phyloP scores from a whole-genome alignment of 2,888 invertebrate species.

The Baronia brevicornis region DNA sequence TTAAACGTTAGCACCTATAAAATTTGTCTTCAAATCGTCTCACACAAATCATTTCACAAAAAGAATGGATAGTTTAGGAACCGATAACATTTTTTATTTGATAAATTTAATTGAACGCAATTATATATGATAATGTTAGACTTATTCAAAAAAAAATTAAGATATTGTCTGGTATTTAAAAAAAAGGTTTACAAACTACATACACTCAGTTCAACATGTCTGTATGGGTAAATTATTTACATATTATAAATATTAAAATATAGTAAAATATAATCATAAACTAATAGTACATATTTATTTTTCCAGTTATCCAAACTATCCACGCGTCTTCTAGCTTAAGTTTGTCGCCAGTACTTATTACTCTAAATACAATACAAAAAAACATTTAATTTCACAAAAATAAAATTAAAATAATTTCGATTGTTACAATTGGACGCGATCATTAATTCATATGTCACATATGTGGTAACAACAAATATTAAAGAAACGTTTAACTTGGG shows the following conservation, averaged over 20 bases:
- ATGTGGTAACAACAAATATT: too few relatives aligned
- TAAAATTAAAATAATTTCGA: constrained; percentile 1
- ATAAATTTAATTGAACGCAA: not conserved
- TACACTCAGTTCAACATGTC: constrained; percentile 1
- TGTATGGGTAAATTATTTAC: constrained; percentile 1
- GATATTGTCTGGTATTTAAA: constrained; percentile 3
- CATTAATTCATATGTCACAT: too few relatives aligned
- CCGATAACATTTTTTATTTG: constrained; percentile 20
- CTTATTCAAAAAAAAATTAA: not conserved
- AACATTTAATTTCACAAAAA: constrained; percentile 13
- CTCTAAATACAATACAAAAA: constrained; percentile 6
- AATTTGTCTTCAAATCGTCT: constrained; percentile 55
- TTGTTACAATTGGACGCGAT: not conserved
- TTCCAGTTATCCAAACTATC: constrained; percentile 11
- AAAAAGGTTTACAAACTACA: not conserved
- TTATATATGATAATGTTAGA: not conserved
- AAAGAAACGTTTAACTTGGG: too few relatives aligned
- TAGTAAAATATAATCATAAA: constrained; percentile 2
- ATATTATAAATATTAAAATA: constrained; percentile 3
- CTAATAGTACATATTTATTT: not conserved
- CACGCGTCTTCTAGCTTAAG: constrained; percentile 9
- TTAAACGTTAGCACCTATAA: constrained; percentile 65
- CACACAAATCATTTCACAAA: constrained; percentile 20
- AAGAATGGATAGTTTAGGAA: constrained; percentile 28
- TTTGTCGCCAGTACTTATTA: constrained; percentile 3